phyloP scores from a whole-genome alignment of 2,797 vertebrate genomes.

The Huso huso region DNA sequence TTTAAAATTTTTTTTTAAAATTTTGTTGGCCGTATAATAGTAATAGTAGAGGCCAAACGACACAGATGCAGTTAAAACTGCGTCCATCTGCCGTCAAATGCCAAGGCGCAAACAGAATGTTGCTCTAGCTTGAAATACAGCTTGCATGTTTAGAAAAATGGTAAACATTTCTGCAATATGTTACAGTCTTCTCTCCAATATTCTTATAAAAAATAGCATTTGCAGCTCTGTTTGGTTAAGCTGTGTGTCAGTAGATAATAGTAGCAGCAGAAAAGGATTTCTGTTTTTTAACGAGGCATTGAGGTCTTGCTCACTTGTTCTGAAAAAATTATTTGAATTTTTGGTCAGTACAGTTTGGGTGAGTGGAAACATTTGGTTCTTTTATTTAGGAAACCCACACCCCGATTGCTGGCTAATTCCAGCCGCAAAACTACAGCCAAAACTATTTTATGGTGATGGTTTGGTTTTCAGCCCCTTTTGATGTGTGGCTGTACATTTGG shows the following conservation, averaged over 20 bases:
- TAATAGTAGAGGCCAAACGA: too few species aligned
- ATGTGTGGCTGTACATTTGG: not conserved
- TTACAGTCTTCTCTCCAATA: not conserved
- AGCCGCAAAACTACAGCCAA: constrained; percentile 21
- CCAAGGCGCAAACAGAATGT: not conserved
- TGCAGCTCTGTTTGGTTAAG: too few species aligned
- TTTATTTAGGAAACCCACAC: constrained; percentile 31
- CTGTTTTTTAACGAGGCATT: not conserved
- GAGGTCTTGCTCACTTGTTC: not conserved
- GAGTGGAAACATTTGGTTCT: constrained; percentile 42
- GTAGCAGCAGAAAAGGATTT: not conserved
- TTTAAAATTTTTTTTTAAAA: too few species aligned
- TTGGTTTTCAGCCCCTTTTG: constrained; percentile 2
- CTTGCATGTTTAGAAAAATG: not conserved
- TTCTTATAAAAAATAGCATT: not conserved
- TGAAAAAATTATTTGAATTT: constrained; percentile 40
- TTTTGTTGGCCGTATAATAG: too few species aligned
- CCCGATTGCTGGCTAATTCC: not conserved
- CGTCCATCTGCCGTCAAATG: too few species aligned
- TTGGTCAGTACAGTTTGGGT: constrained; percentile 27
- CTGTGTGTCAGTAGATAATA: too few species aligned
- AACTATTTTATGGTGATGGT: constrained; percentile 45
- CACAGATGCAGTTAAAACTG: too few species aligned
- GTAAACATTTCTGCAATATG: not conserved
- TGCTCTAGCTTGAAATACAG: not conserved